Evolutionary conservation across 2,888 invertebrate genomes (phyloP), one percentile per base, ranked within the genome.

Genomic region (Eulithis prunata): DNA sequence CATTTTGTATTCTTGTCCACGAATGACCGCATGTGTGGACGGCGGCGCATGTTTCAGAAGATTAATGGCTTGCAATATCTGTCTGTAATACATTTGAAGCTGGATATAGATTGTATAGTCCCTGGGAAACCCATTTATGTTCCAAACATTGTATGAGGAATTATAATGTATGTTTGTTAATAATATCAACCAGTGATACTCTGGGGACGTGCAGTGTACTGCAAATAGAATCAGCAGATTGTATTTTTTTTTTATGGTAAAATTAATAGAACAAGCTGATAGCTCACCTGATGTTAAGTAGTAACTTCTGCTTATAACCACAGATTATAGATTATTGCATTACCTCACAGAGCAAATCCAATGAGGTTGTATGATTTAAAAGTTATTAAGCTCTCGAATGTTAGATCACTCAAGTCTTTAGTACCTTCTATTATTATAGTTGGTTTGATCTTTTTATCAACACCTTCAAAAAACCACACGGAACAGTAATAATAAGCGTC

Each of bases 31-130:
- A 53, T 62, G 49, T 57, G 51, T 45, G 43, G 51, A 57, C 47
- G 12, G 13, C 59, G 14, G 13, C 59, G 52, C 59, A 57, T 62
- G 53, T 58, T 63, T 43, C 46, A 36, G 57, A 58, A 63, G 63
- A 63, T 63, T 63, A 54, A 63, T 52, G 28, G 57, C 52, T 41
- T 58, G 57, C 63, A 63, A 63, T 63, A 63, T 47, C 46, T 63
- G 63, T 58, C 63, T 47, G 53, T 51, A 58, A 63, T 63, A 58
- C 53, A 28, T 63, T 63, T 63, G 57, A 57, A 57, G 45, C 43
- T 60, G 36, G 14, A 21, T 60, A 54, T 60, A 60, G 41, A 41
- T 41, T 41, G 36, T 53, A 60, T 21, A 38, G 38, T 36, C 7
- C 10, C 52, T 10, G 38, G 56, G 57, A 57, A 6, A 62, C 14